A percentile compares a stretch with the other conserved stretches of the same genome.
These are phyloP conservation scores for Poeciliopsis turrubarensis DNA, from an alignment of 2,113 vertebrate genomes.

Conservation along the genomic window DNA sequence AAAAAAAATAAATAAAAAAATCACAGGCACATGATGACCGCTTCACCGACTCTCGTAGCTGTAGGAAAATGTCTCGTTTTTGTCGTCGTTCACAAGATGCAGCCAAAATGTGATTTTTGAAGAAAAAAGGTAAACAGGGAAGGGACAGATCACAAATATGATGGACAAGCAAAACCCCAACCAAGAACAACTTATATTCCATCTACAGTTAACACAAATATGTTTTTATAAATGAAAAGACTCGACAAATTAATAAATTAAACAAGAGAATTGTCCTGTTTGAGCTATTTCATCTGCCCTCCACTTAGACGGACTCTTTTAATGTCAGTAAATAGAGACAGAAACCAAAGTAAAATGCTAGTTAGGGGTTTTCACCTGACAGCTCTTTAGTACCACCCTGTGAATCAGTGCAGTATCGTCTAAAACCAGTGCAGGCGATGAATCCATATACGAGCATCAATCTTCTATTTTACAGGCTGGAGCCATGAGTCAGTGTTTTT, in stretches of 20 bases:
- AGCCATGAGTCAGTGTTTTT: background rate
- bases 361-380: background rate
- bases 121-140: background rate
- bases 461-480: background rate
- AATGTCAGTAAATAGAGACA: too few relatives aligned
- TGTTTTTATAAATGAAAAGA: background rate
- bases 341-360: background rate
- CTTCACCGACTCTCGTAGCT: background rate
- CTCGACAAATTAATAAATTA: background rate
- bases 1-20: too few relatives aligned
- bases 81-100: background rate
- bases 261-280: background rate
- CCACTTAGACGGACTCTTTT: too few relatives aligned
- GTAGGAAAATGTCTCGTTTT: background rate
- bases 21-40: background rate
- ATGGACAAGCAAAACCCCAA: background rate
- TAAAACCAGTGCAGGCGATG: constrained; percentile 6
- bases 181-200: background rate
- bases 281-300: background rate
- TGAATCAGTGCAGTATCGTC: background rate
- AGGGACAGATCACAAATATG: background rate
- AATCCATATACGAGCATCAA: too few relatives aligned
- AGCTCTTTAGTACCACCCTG: background rate
- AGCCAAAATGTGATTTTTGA: background rate
- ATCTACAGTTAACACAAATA: background rate